Percentiles rank a stretch among this genome's conserved stretches.
These are phyloP conservation scores for Scomberomorus guttatus DNA, from an alignment of 2,797 vertebrate genomes.

Conservation along the genomic window DNA sequence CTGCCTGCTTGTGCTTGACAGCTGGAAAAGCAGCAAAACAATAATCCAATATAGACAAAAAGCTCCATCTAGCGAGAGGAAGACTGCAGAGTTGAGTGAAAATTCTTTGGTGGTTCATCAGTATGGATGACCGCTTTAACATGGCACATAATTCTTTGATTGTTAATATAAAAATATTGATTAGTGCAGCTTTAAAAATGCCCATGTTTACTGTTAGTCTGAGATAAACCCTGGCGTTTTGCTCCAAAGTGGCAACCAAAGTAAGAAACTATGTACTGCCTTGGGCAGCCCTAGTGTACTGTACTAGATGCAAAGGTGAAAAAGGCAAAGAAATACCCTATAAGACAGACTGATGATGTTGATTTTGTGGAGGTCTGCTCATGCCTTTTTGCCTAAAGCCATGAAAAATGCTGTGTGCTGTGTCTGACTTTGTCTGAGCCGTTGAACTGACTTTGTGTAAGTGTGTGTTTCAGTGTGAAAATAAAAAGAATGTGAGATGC, in stretches of 20 bases:
- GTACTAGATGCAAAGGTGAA: not conserved
- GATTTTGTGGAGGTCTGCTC: not conserved
- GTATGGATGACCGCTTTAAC: no score
- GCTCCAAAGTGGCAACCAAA: no score
- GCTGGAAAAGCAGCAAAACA: not conserved
- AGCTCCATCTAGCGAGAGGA: no score
- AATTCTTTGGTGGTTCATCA: no score
- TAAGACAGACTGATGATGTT: not conserved
- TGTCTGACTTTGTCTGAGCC: not conserved
- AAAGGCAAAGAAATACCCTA: not conserved
- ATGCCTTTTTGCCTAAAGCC: not conserved
- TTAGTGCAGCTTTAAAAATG: not conserved
- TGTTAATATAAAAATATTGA: no score
- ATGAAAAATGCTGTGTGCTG: not conserved
- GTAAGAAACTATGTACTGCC: not conserved
- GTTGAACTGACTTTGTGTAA: not conserved
- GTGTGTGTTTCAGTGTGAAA: not conserved
- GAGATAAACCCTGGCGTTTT: no score
- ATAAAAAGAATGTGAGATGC: constrained; percentile 9
- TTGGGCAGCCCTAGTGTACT: not conserved
- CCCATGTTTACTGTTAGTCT: not conserved
- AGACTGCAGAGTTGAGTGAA: not conserved
- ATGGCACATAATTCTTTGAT: no score
- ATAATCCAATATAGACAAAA: not conserved
- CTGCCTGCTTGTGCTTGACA: not conserved